Evolutionary conservation across 2,888 invertebrate species (phyloP), one percentile per base, ranked within the genome.

Genomic region (Cacoxenus indagator): DNA sequence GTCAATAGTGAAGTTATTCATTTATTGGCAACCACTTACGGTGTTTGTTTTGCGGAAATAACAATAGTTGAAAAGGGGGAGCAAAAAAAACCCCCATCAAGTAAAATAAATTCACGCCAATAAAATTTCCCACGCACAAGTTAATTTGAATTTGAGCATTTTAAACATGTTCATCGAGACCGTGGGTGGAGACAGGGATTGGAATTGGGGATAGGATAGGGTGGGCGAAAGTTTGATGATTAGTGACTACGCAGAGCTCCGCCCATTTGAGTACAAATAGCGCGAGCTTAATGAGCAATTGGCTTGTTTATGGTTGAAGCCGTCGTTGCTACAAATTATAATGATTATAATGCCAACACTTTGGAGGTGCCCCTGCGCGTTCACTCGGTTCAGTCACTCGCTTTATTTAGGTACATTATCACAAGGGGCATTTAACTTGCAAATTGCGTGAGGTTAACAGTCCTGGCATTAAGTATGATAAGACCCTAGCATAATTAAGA

Each of bases 331-430:
- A 69, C 71, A 73, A 75, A 76, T 79, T 75, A 77, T 81, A 81
- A 77, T 79, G 79, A 82, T 83, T 83, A 82, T 82, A 76, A 78
- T 75, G 76, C 77, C 77, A n/a, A n/a, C n/a, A 81, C 77, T 81
- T 82, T 64, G 26, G 3, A 27, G 0, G 55, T 55, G 26, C 14
- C 9, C 17, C 8, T 55, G 55, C 26, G 29, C 14, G 57, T 14
- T 55, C 14, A 27, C 14, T 0, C 9, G 46, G 1, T 73, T 45
- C 68, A 70, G 70, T 71, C 68, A 73, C 70, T 55, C 59, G 31
- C 9, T 57, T 75, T 74, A 73, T 72, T 74, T 78, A 74, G 72
- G 72, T 73, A 48, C 75, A 75, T 78, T 78, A 78, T 78, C 77
- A 74, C 69, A 67, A 67, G 73, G 76, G 70, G 72, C 76, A 77